Evolutionary conservation across 2,888 invertebrate genomes (phyloP), one percentile per base, ranked within the genome.

Genomic region (Omphaloscelis lunosa): DNA sequence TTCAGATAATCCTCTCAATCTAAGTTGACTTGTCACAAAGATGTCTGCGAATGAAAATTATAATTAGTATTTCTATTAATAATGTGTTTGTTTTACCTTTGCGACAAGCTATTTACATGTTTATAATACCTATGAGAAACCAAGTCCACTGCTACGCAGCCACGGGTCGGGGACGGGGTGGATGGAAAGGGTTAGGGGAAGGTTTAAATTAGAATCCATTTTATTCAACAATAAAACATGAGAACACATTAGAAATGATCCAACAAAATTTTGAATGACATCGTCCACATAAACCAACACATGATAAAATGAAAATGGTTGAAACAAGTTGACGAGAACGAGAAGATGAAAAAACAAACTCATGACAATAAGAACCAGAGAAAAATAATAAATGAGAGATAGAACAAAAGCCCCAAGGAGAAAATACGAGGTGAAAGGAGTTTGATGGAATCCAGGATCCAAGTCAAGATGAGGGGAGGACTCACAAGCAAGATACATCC

Each of bases 101-200:
- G 95, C 93, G 95, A 96, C 95, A 96, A 96, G 96, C 95, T 94
- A 94, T 93, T 93, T 90, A 93, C 91, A 94, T 90, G 90, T 90
- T 91, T 91, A 88, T 91, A 89, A 94, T 94, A 96, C 95, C 94
- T 95, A 96, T 93, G 93, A 95, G 96, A 96, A 95, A 96, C 96
- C 96, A 96, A 96, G 93, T 95, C 96, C 96, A 96, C 96, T 95
- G 96, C 96, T 96, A 96, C 95, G 93, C 95, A 95, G 96, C 96
- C 96, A 94, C 90, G 91, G 93, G 81, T 89, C 69, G 78, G 77
- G 86, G 81, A 83, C 15, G 65, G 89, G 86, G 74, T 27, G 81
- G 89, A 80, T 76, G 79, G 75, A 72, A 83, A 77, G 78, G 80
- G 70, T 73, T 71, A 58, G 74, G 86, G 77, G 67, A 39, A 41